Evolutionary conservation across 2,888 invertebrate genomes (phyloP), one percentile per base, ranked within the genome.

Genomic region (Chironomus riparius): DNA sequence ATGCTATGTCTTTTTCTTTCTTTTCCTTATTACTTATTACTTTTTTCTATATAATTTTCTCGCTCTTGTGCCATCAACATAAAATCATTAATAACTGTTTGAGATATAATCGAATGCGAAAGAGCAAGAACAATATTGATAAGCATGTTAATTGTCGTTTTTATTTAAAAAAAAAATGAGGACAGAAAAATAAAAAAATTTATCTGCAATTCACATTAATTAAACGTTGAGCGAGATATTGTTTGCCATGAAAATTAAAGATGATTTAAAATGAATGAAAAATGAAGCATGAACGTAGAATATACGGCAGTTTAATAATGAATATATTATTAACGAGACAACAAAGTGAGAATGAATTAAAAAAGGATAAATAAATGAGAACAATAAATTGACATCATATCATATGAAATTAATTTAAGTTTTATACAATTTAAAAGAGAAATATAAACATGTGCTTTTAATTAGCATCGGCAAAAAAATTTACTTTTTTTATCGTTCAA

Each of bases 301-400:
- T 18, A 71, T 71, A 56, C 15, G 10, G 15, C 21, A 71, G 18
- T 71, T 71, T 56, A 71, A 71, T 47, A 56, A 65, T 65, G 65
- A 65, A 65, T 65, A 65, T 65, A 65, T 65, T 65, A 65, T 65
- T 65, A 38, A 65, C 22, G 2, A 7, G 24, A 22, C 65, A 21
- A 62, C 18, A 22, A 21, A 21, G 62, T 12, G 62, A 50, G 62
- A 62, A 65, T 65, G 24, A 21, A 65, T 18, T 65, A 38, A 38
- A 38, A 65, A 65, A 21, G 24, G 24, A 18, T 13, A 24, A 22
- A 70, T 71, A 22, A 56, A 71, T 22, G 56, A 56, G 47, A 71
- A 71, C 68, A 68, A 68, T 68, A 68, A 68, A 68, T 47, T 61
- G 71, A 71, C 56, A 71, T 71, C 50, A 71, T 71, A 56, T 71